These are phyloP conservation scores for Sceloporus undulatus DNA, from an alignment of 2,113 vertebrate species.

Conservation along the genomic window DNA sequence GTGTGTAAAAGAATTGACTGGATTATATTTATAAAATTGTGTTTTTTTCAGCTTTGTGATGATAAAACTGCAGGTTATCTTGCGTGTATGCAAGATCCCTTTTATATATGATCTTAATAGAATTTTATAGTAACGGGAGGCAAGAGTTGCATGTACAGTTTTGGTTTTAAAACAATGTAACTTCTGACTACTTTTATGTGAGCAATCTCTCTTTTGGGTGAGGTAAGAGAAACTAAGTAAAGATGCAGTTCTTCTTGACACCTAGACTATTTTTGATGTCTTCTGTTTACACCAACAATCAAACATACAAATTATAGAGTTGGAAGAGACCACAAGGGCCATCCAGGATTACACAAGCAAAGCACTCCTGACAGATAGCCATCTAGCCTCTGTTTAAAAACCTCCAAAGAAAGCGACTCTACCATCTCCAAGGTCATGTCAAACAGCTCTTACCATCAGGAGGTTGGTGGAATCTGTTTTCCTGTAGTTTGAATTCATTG, in stretches of 20 bases:
- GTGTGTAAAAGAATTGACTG: slow-evolving; percentile 56
- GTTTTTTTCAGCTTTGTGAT: slow-evolving; percentile 65
- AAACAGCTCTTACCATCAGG: too few relatives aligned
- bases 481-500: too few relatives aligned
- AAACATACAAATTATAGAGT: too few relatives aligned
- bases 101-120: slow-evolving; percentile 52
- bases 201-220: background rate
- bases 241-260: background rate
- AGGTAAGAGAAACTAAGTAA: background rate
- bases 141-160: slow-evolving; percentile 33
- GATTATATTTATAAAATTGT: slow-evolving; percentile 71
- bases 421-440: too few relatives aligned
- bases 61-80: slow-evolving; percentile 30
- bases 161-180: slow-evolving; percentile 53
- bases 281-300: too few relatives aligned
- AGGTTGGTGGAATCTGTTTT: too few relatives aligned
- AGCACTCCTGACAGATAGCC: too few relatives aligned
- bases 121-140: slow-evolving; percentile 53
- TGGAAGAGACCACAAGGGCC: too few relatives aligned
- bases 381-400: too few relatives aligned
- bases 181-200: slow-evolving; percentile 50
- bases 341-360: too few relatives aligned
- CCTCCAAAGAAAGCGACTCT: too few relatives aligned
- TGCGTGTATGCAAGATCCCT: slow-evolving; percentile 47
- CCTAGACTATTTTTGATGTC: background rate